These are phyloP conservation scores for Itoplectis maculator DNA, from an alignment of 2,888 invertebrate genomes.

Conservation along the genomic window DNA sequence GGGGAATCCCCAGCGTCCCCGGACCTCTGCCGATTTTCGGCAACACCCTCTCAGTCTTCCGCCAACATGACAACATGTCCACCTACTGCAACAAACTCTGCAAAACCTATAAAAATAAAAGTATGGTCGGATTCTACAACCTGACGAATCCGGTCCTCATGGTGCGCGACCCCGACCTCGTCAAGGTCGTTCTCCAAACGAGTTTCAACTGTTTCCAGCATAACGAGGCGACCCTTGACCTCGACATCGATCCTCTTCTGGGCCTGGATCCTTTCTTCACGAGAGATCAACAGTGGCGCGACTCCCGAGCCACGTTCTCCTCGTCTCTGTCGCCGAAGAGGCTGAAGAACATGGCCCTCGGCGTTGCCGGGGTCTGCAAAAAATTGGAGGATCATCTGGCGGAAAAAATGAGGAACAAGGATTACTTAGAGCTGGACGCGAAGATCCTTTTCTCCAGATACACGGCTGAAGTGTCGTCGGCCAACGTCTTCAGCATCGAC, in stretches of 20 bases:
- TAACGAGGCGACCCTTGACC: background rate
- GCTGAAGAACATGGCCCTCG: constrained; percentile 6
- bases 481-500: constrained; percentile 51
- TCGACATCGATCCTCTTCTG: constrained; percentile 24
- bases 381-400: constrained; percentile 45
- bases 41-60: constrained; percentile 43
- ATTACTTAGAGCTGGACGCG: constrained; percentile 72
- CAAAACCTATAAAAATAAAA: constrained; percentile 1
- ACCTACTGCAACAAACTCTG: constrained; percentile 13
- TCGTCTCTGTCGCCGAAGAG: constrained; percentile 30
- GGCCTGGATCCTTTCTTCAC: constrained; percentile 38
- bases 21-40: constrained; percentile 59
- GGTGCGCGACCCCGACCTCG: constrained; percentile 30
- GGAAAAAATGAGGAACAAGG: background rate
- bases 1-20: constrained; percentile 47
- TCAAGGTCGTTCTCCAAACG: constrained; percentile 42
- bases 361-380: constrained; percentile 26
- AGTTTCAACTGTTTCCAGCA: constrained; percentile 32
- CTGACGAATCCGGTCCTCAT: constrained; percentile 25
- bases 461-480: constrained; percentile 50
- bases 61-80: constrained; percentile 19
- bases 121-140: constrained; percentile 55
- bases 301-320: constrained; percentile 17
- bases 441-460: constrained; percentile 57
- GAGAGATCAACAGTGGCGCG: constrained; percentile 45